Evolutionary conservation across 2,113 vertebrate species (phyloP), one percentile per base, ranked within the genome.

Genomic region (Lontra canadensis): DNA sequence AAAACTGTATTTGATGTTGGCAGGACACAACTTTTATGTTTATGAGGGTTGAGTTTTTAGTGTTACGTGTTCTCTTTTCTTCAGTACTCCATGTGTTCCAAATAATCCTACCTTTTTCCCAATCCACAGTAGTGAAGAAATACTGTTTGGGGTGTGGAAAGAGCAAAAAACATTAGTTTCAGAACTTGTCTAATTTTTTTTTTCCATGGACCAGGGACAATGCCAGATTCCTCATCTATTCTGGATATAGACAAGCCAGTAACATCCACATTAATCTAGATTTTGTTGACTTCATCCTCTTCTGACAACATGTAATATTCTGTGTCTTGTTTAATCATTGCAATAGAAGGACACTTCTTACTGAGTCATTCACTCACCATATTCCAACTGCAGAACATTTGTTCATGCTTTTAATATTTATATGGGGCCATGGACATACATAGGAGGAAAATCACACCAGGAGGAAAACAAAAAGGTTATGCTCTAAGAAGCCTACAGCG

Each of bases 291-390:
- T 95, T 93, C 13, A 2, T 85, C 55, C 39, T 87, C 15, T 96
- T 95, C 34, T 96, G 92, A 97, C 94, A 97, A 80, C 49, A 67
- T 65, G 26, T 76, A 96, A 93, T 94, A 91, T 44, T 93, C 61
- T 78, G 1, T 94, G 57, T 96, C 85, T 93, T 96, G 23, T 95
- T 96, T 95, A 96, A 96, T 97, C 89, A 71, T 69, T 69, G 84
- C 39, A 90, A 65, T 21, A 47, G 65, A 92, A 36, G 47, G 76
- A 83, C 47, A 88, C 7, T 71, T 94, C 49, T 95, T 63, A 44
- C 39, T 80, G 80, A 81, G 55, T 88, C 69, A 84, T 92, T 96
- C 80, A 94, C 31, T 93, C 49, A 36, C 49, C 29, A 31, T 96
- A 65, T 96, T 90, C 36, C 79, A 89, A 34, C 83, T 87, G 21